Base-by-base conservation (phyloP, 1,140 invertebrate species). In the Calephelis virginiensis region DNA sequence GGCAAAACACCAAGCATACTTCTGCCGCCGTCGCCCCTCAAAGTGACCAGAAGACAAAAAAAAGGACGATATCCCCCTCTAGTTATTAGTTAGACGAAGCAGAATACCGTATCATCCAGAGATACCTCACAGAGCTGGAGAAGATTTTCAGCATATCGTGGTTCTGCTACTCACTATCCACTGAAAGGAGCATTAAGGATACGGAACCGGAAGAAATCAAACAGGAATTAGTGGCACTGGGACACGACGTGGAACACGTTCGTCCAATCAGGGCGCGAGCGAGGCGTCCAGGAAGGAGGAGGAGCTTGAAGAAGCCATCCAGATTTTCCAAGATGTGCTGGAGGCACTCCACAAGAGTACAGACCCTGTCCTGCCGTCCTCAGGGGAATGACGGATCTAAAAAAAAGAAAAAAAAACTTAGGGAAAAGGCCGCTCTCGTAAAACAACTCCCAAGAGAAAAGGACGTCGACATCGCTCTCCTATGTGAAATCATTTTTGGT, bases 101-200 rank as follows among this genome's bases (percentile, higher is more conserved):
- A 0, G 70, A 72, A 37, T 72, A 56, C 50, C 47, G 63, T 2
- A 12, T 13, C 8, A 11, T 66, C 4, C 66, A 68, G 10, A 6
- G 48, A 6, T 65, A 68, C 46, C 38, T 71, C 6, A 47, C 56
- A 5, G 10, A 61, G 0, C 9, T 71, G 3, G 38, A 47, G 12
- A 64, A 53, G 6, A 12, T 13, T 8, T 0, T 47, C 11, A 8
- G 8, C 11, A 6, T 71, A n/a, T 37, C 43, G 1, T 71, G 66
- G 66, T 68, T 65, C 38, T 67, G n/a, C 3, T 71, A 71, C 61
- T 64, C 62, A 5, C 47, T 70, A 8, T 61, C 56, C 9, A 60
- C 46, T 0, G 72, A 74, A n/a, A 28, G 60, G 12, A 56, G 43
- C 10, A 48, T 67, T 4, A 72, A 72, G 38, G 45, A 65, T 28